These are phyloP conservation scores for Sclerurus mexicanus DNA, from an alignment of 2,113 vertebrate genomes.

Conservation along the genomic window DNA sequence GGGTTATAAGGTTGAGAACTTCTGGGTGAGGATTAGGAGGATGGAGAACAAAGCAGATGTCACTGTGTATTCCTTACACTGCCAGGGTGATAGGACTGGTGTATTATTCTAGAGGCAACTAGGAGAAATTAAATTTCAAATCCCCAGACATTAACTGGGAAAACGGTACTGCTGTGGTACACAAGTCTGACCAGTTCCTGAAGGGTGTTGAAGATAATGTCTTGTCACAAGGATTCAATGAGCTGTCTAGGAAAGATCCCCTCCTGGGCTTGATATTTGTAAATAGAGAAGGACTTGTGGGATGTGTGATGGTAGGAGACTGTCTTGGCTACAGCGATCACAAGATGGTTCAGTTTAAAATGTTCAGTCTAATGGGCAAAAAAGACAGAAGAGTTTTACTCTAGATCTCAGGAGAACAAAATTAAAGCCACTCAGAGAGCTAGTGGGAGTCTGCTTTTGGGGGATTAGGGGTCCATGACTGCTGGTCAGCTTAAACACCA, in stretches of 20 bases:
- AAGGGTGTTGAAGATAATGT: background rate
- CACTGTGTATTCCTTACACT: background rate
- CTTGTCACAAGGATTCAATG: background rate
- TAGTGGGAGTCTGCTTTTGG: background rate
- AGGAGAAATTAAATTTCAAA: background rate
- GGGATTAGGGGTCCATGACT: background rate
- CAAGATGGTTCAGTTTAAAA: background rate
- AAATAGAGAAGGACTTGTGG: background rate
- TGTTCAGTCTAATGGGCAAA: background rate
- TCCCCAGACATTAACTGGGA: background rate
- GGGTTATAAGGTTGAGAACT: background rate
- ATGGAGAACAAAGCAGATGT: background rate
- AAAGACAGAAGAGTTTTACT: background rate
- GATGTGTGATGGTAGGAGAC: background rate
- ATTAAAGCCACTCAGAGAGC: background rate
- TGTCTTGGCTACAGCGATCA: background rate
- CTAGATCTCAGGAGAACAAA: background rate
- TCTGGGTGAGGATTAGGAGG: background rate
- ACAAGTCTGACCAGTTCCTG: background rate
- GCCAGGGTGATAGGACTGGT: background rate
- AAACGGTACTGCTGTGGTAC: background rate
- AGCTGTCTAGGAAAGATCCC: background rate
- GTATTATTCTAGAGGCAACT: background rate
- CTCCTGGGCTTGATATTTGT: background rate
- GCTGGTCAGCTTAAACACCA: background rate